Conservation (phyloP, 2,113 vertebrate species). For the Piprites chloris region DNA sequence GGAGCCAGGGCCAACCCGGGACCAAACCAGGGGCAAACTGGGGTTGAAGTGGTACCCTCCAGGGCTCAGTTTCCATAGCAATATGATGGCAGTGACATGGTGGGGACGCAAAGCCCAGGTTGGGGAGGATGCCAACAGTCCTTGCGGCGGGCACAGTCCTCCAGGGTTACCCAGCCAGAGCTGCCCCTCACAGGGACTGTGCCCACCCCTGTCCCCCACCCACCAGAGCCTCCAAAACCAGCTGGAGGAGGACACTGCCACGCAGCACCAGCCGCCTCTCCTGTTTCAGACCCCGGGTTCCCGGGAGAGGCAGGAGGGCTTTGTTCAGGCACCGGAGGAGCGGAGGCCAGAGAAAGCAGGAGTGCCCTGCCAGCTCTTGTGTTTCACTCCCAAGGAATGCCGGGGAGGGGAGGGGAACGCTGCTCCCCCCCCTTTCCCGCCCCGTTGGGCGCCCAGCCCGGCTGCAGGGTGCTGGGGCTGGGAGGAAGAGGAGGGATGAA, state of each 20-base stretch:
- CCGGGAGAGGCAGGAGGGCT: conserved; percentile 56
- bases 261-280: not conserved
- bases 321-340: conserved; percentile 55
- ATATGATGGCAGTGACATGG: not conserved
- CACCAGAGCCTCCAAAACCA: not conserved
- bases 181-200: rapidly evolving
- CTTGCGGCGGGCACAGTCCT: not conserved
- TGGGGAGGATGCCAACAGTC: not conserved
- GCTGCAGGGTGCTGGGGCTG: not conserved
- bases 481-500: conserved; percentile 20
- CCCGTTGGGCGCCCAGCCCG: not conserved
- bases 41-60: not conserved
- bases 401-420: conserved; percentile 36
- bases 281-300: conserved; percentile 13
- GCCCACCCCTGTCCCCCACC: not conserved
- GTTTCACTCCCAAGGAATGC: conserved; percentile 72
- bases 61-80: conserved; percentile 49
- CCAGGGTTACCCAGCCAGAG: not conserved
- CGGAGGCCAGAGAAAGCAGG: conserved; percentile 52
- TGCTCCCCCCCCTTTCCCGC: not conserved
- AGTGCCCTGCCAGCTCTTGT: conserved; percentile 69
- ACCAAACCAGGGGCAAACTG: not conserved
- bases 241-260: not conserved
- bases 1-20: not conserved
- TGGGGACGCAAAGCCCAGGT: not conserved